Evolutionary conservation across 2,797 vertebrate species (phyloP).

Genomic region (Onychomys arenicola): DNA sequence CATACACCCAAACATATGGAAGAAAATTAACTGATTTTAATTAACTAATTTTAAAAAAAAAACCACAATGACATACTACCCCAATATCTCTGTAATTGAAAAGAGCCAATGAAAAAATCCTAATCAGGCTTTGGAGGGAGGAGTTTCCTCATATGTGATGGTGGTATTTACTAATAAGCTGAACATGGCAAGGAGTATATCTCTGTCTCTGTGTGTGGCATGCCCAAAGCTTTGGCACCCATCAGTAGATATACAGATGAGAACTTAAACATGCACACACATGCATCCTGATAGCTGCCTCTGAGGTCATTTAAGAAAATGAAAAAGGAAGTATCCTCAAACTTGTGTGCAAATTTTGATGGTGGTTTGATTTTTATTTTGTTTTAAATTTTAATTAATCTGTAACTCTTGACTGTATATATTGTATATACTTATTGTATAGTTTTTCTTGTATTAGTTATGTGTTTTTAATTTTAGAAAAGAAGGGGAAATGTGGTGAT

Average conservation of each 20-base stretch:
- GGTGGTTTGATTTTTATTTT: background rate
- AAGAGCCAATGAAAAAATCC: background rate
- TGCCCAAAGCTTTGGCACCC: background rate
- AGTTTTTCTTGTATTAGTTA: no score
- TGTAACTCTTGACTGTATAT: no score
- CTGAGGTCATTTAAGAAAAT: background rate
- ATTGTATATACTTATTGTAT: no score
- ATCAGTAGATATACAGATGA: background rate
- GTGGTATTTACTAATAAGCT: background rate
- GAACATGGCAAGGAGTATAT: background rate
- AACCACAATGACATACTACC: background rate
- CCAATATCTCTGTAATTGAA: constrained; percentile 55
- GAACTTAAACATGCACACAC: background rate
- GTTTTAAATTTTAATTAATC: no score
- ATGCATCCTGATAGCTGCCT: background rate
- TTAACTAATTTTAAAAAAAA: background rate
- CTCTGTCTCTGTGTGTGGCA: background rate
- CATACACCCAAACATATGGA: no score
- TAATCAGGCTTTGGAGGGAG: background rate
- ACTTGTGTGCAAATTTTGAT: background rate
- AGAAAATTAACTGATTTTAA: background rate
- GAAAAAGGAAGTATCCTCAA: background rate
- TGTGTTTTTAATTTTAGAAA: no score
- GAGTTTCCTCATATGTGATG: background rate
- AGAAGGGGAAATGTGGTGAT: no score